Evolutionary conservation across 2,888 invertebrate genomes (phyloP), one percentile per base, ranked within the genome.

Genomic region (Sthenelais limicola): DNA sequence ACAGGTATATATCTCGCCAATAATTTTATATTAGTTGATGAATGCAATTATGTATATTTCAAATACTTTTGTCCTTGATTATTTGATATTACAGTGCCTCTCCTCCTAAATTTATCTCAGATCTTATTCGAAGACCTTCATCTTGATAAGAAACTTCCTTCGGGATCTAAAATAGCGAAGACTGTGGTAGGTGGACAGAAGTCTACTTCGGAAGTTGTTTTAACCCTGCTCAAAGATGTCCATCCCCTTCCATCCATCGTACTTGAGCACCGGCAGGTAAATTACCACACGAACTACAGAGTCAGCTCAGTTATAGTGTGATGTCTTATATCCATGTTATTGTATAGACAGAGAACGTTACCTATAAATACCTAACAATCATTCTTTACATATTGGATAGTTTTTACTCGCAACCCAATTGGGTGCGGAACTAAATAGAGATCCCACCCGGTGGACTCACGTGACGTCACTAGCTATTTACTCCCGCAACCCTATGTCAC

Each of bases 201-300:
- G 69, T 85, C 85, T 9, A 86, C 86, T 30, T 84, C 84, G 4
- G 85, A 86, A 74, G 68, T 81, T 35, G 83, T 83, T 9, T 79
- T 86, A 1, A 79, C 72, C 26, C 82, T 82, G 72, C 76, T 86
- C 51, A 56, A 74, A 21, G 77, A 74, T 35, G 68, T 80, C 0
- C 85, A 86, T 58, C 80, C 81, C 9, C 75, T 86, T n/a, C 86
- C 86, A 18, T 76, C 77, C 5, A 79, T 86, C n/a, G 72, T 86
- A 3, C 78, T 85, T 33, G 83, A 86, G 77, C 81, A 86, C 71
- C 80, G 86, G 81, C 86, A 85, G 78, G 85, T 85, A 74, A n/a
- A 43, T 24, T 35, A 3, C 30, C 35, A 24, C 9, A n/a, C 7
- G n/a, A n/a, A n/a, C n/a, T 43, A 15, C 12, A 15, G 12, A 43